Conservation (phyloP, 2,888 invertebrate species). For the Lepidocyrtoides sp. region DNA sequence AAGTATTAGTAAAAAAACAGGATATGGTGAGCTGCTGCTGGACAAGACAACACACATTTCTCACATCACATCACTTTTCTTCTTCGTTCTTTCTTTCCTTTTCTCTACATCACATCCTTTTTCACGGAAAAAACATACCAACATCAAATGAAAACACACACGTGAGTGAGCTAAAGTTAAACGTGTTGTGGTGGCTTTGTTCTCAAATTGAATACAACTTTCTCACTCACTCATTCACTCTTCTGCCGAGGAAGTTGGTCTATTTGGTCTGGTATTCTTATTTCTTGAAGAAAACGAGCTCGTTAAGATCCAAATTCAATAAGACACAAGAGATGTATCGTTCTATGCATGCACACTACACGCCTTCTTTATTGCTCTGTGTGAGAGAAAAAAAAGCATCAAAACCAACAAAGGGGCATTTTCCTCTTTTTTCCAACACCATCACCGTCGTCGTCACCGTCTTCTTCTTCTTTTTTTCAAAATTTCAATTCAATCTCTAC, state of each 20-base stretch:
- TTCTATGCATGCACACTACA: slow-evolving; percentile 48
- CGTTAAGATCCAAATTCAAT: slow-evolving; percentile 75
- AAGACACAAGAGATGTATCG: slow-evolving; percentile 32
- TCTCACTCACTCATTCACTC: not conserved
- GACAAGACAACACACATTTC: not conserved
- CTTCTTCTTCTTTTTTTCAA: slow-evolving; percentile 49
- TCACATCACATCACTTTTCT: not conserved
- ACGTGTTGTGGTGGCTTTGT: slow-evolving; percentile 43
- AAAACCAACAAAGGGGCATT: slow-evolving; percentile 74
- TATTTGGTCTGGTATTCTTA: not conserved
- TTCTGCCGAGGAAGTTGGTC: slow-evolving; percentile 15
- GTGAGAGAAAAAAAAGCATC: slow-evolving; percentile 44
- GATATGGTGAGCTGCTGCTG: slow-evolving; percentile 20
- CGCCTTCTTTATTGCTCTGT: slow-evolving; percentile 43
- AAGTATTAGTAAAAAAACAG: too few relatives aligned
- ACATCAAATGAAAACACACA: slow-evolving; percentile 19
- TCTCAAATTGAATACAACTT: slow-evolving; percentile 26
- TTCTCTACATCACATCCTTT: slow-evolving; percentile 34
- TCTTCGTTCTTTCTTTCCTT: not conserved
- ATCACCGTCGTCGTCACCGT: slow-evolving; percentile 19
- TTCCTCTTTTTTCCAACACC: slow-evolving; percentile 53
- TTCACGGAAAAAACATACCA: slow-evolving; percentile 44
- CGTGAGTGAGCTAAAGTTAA: slow-evolving; percentile 67
- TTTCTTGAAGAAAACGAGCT: slow-evolving; percentile 63
- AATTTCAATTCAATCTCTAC: slow-evolving; percentile 15